phyloP scores from a whole-genome alignment of 2,888 invertebrate species.

The Drosophila cognata region DNA sequence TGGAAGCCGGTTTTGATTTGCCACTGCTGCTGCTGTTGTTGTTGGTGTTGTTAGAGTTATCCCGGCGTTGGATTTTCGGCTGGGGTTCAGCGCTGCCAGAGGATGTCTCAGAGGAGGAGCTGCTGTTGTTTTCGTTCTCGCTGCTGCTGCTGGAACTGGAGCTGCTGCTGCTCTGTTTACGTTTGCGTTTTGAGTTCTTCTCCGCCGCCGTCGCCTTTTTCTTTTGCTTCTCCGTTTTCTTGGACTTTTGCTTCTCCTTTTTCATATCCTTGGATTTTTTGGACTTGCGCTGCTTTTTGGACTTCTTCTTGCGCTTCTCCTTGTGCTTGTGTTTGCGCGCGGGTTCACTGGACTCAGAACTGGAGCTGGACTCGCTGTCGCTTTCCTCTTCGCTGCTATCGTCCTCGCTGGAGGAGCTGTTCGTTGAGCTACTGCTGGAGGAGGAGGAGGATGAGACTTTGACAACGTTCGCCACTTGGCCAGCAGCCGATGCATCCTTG shows the following conservation, averaged over 20 bases:
- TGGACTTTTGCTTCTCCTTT: conserved; percentile 38
- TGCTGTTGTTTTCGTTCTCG: conserved; percentile 29
- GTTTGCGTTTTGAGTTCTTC: conserved; percentile 56
- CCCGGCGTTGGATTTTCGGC: conserved; percentile 43
- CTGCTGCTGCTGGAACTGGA: conserved; percentile 47
- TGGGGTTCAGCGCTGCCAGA: conserved; percentile 47
- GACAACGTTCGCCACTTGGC: conserved; percentile 43
- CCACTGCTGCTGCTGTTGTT: conserved; percentile 28
- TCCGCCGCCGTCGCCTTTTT: conserved; percentile 45
- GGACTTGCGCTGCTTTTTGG: conserved; percentile 49
- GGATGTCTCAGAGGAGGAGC: conserved; percentile 41
- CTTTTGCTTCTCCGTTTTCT: conserved; percentile 37
- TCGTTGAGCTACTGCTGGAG: conserved; percentile 47
- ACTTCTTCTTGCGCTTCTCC: conserved; percentile 50
- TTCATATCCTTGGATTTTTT: conserved; percentile 50
- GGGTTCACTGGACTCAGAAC: conserved; percentile 51
- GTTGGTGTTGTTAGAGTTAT: conserved; percentile 23
- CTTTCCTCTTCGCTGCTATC: conserved; percentile 57
- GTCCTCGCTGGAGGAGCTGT: conserved; percentile 30
- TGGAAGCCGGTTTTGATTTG: conserved; percentile 31
- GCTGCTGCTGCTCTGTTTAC: conserved; percentile 60
- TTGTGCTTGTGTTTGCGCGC: conserved; percentile 62
- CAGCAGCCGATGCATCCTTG: conserved; percentile 48
- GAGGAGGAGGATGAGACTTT: conserved; percentile 43
- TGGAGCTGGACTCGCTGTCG: conserved; percentile 64